Base-by-base conservation (phyloP, 1,140 invertebrate genomes). In the Procambarus clarkii region DNA sequence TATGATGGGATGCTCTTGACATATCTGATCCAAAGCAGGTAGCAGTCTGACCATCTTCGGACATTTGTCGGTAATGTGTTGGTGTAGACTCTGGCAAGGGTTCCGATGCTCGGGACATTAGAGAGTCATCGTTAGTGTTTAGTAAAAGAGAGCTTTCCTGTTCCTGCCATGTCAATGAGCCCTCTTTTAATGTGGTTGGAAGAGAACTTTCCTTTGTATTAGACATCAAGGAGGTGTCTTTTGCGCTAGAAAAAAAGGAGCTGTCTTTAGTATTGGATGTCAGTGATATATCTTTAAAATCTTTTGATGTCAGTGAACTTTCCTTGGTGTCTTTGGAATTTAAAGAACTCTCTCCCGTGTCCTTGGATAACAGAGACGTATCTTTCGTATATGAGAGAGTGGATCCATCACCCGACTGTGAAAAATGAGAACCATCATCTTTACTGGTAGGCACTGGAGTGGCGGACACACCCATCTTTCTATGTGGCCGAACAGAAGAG, bases 371-470 rank as follows among this genome's bases (percentile, higher is more conserved):
- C 54, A 90, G 60, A 5, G 90, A 91, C 3, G 90, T 91, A 64
- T 91, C 85, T 69, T 87, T 91, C n/a, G 90, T 91, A 64, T 91
- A 87, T 45, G 90, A 91, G 9, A 91, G 80, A 2, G 78, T 86
- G n/a, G 90, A 91, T 5, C 60, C 85, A 69, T 91, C 90, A 5
- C 79, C 85, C 9, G 79, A 82, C 45, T 92, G 87, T 58, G 91
- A 92, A 15, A 88, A 77, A 46, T 84, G 81, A 44, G 91, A 92
- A 58, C 86, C 86, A 45, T 93, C 92, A 69, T 93, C 92, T 74
- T 90, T 93, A 18, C 50, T 83, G 15, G 92, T 91, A 11, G 84
- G 78, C 3, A 46, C 69, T 15, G 91, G 87, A 11, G 88, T 50
- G 11, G 88, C 60, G 3, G 86, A 88, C 2, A 85, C 86, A 21